phyloP scores from a whole-genome alignment of 2,113 vertebrate species.

The Sturnus vulgaris region DNA sequence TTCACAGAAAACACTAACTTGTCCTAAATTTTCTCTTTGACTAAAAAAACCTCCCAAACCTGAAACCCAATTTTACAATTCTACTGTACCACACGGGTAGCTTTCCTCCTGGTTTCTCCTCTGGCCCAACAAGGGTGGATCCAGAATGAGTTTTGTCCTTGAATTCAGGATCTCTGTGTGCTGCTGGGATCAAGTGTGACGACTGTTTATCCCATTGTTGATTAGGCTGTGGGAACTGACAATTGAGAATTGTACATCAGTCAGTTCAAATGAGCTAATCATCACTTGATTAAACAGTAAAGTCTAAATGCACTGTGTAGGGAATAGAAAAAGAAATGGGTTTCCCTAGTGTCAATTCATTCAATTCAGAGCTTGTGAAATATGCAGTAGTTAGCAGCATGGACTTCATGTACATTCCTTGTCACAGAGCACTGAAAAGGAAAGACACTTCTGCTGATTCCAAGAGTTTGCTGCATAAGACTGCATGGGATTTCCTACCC shows the following conservation, averaged over 20 bases:
- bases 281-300: conserved; percentile 26
- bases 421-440: neutral
- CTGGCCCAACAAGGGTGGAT: neutral
- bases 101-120: neutral
- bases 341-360: neutral
- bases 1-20: neutral
- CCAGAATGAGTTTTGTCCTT: conserved; percentile 16
- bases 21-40: neutral
- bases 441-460: neutral
- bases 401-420: neutral
- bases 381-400: neutral
- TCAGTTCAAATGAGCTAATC: conserved; percentile 18
- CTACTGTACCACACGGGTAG: neutral
- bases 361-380: neutral
- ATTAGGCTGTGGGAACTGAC: neutral
- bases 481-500: neutral
- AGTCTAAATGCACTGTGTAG: neutral
- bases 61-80: neutral
- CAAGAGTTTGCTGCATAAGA: neutral
- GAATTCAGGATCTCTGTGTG: neutral
- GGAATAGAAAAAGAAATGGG: neutral
- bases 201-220: neutral
- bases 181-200: neutral
- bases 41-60: neutral
- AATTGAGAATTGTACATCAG: neutral